Evolutionary conservation across 2,113 vertebrate species (phyloP).

Genomic region (Gnathonemus echidnorhynchus): DNA sequence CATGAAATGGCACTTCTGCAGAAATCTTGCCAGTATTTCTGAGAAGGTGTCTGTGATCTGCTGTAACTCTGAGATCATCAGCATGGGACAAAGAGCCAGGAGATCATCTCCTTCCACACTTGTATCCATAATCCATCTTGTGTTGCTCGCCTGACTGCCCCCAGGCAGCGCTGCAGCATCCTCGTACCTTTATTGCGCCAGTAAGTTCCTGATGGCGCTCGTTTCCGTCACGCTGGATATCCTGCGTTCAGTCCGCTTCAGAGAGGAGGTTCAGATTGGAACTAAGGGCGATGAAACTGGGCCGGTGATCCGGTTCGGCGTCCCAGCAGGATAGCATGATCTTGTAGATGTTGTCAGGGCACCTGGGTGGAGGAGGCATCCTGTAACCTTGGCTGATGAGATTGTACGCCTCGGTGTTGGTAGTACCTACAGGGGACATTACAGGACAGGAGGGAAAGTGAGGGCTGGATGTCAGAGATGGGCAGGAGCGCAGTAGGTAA

Average conservation of each 20-base stretch:
- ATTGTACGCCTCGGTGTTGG: slow-evolving; percentile 35
- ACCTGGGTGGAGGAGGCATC: slow-evolving; percentile 41
- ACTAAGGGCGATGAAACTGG: slow-evolving; percentile 40
- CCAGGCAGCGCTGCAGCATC: background rate
- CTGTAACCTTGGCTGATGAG: slow-evolving; percentile 38
- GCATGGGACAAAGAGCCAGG: background rate
- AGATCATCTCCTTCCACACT: background rate
- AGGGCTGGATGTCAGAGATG: background rate
- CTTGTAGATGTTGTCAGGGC: slow-evolving; percentile 31
- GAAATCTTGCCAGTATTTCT: background rate
- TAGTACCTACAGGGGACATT: slow-evolving; percentile 34
- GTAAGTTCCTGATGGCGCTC: background rate
- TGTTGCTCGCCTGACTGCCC: background rate
- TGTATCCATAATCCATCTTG: background rate
- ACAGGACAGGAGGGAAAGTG: background rate
- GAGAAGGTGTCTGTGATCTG: background rate
- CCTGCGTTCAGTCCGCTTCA: background rate
- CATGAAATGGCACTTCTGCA: background rate
- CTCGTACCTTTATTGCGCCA: background rate
- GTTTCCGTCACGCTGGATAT: background rate
- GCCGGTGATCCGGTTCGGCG: slow-evolving; percentile 40
- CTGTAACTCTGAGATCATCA: background rate
- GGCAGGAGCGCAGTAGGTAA: background rate
- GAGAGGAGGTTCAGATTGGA: slow-evolving; percentile 23
- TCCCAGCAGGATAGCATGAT: slow-evolving; percentile 56